phyloP scores from a whole-genome alignment of 2,797 vertebrate genomes.

The Lepidocolaptes lacrymiger region DNA sequence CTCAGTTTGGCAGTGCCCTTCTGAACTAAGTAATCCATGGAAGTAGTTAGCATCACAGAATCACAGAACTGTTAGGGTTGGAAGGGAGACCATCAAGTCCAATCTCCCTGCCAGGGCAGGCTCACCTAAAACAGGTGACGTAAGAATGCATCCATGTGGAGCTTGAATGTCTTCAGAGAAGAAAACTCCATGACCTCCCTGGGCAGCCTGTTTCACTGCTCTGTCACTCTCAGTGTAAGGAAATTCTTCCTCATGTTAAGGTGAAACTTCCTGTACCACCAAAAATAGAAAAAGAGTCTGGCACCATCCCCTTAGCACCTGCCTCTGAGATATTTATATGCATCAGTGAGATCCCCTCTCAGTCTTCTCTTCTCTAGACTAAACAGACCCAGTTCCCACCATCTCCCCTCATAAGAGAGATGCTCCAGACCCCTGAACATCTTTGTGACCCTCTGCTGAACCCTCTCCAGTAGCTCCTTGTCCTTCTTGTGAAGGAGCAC shows the following conservation, averaged over 20 bases:
- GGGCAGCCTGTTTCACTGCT: not conserved
- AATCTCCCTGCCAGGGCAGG: not conserved
- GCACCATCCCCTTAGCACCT: not conserved
- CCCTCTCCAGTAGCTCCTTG: too few relatives aligned
- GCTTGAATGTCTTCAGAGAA: not conserved
- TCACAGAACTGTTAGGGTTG: not conserved
- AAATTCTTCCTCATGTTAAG: not conserved
- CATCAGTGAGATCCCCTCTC: not conserved
- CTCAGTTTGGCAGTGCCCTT: not conserved
- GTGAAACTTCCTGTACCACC: not conserved
- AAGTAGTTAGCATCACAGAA: not conserved
- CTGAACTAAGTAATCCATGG: not conserved
- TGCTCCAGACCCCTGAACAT: not conserved
- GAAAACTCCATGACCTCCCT: not conserved
- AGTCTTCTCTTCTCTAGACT: not conserved
- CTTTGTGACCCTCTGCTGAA: not conserved
- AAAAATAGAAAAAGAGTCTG: not conserved
- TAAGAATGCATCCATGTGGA: not conserved
- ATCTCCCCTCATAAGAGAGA: not conserved
- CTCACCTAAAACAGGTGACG: not conserved
- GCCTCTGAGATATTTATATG: not conserved
- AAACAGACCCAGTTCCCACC: not conserved
- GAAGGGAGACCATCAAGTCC: not conserved
- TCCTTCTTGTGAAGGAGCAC: not conserved
- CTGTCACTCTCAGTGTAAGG: not conserved